A percentile compares a stretch with the other conserved stretches of the same genome.
Evolutionary conservation across 2,797 vertebrate species (phyloP).

Genomic region (Lagorchestes hirsutus): DNA sequence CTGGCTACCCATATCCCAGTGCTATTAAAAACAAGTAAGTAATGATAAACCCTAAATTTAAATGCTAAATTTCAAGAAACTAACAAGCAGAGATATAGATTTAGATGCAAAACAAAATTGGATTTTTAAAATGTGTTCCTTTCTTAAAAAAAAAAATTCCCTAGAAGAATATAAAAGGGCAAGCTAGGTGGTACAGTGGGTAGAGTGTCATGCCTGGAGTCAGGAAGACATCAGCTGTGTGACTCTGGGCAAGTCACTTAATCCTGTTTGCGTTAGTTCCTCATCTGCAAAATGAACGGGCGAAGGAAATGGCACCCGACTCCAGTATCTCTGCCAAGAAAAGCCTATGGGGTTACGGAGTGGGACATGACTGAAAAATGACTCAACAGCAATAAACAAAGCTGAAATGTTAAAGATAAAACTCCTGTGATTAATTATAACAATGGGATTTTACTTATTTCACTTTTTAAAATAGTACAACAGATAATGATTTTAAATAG

Average conservation of each 20-base stretch:
- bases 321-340: neutral
- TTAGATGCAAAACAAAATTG: neutral
- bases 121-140: neutral
- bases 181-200: neutral
- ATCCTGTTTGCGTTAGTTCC: neutral
- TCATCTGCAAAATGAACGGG: neutral
- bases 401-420: constrained; percentile 7
- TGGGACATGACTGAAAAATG: neutral
- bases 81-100: neutral
- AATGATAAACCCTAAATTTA: neutral
- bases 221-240: neutral
- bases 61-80: neutral
- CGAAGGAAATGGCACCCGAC: neutral
- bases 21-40: neutral
- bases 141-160: neutral
- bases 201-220: neutral
- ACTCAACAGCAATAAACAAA: neutral
- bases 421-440: neutral
- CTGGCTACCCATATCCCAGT: neutral
- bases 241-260: neutral
- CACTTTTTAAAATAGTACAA: neutral
- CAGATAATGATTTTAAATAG: neutral
- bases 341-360: neutral
- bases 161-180: neutral
- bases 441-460: constrained; percentile 6